Conservation (phyloP, 2,797 vertebrate genomes). For the Peromyscus nudipes region DNA sequence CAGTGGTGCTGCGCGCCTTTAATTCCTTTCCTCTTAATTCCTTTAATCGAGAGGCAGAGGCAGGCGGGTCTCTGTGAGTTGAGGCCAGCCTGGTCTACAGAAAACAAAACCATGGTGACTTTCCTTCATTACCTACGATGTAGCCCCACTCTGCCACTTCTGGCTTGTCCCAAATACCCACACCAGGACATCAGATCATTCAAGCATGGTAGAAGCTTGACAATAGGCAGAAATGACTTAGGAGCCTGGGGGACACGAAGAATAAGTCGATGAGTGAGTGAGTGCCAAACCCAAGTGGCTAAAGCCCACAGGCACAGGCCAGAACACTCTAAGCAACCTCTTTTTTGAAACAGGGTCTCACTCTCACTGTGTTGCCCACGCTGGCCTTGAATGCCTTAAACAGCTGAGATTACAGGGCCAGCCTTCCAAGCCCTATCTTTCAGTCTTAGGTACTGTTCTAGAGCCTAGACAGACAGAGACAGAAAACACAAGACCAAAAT, state of each 20-base stretch:
- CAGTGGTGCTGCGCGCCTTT: too few species aligned
- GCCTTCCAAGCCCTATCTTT: background rate
- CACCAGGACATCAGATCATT: background rate
- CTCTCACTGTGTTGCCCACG: background rate
- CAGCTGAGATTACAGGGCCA: background rate
- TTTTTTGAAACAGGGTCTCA: background rate
- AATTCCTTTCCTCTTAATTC: too few species aligned
- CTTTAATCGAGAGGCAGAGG: too few species aligned
- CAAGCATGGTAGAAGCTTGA: background rate
- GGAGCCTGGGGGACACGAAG: background rate
- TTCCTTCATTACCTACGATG: background rate
- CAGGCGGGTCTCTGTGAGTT: too few species aligned
- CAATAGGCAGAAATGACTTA: background rate
- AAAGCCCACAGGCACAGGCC: background rate
- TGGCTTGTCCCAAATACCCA: background rate
- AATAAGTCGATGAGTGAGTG: background rate
- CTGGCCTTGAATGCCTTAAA: background rate
- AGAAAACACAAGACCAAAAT: slow-evolving; percentile 33
- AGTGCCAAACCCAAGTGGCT: background rate
- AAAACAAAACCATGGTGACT: slow-evolving; percentile 3
- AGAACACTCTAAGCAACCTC: background rate
- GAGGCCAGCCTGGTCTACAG: background rate
- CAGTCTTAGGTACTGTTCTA: background rate
- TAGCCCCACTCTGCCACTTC: background rate
- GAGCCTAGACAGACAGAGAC: background rate